Evolutionary conservation across 2,888 invertebrate genomes (phyloP).

Genomic region (Endomychus coccineus): DNA sequence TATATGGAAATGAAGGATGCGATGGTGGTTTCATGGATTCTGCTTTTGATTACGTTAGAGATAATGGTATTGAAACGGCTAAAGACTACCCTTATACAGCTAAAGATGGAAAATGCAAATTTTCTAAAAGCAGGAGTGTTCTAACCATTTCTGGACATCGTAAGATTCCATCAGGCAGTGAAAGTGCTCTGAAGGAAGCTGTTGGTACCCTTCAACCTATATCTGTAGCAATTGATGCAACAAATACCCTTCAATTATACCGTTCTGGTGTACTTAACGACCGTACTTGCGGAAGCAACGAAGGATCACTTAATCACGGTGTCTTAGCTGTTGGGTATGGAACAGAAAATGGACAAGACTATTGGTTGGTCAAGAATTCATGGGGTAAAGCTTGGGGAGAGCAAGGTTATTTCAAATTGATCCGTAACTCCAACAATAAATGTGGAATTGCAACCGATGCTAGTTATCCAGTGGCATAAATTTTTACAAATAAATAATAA

Average conservation of each 20-base stretch:
- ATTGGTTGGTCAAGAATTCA: constrained; percentile 65
- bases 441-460: constrained; percentile 77
- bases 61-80: constrained; percentile 49
- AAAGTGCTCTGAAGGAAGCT: constrained; percentile 62
- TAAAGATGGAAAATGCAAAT: constrained; percentile 22
- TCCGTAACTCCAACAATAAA: constrained; percentile 51
- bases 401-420: constrained; percentile 31
- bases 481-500: no score
- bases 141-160: constrained; percentile 52
- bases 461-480: constrained; percentile 77
- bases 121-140: constrained; percentile 12
- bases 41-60: constrained; percentile 44
- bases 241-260: constrained; percentile 74
- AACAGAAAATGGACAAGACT: constrained; percentile 50
- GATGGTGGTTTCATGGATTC: constrained; percentile 47
- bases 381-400: constrained; percentile 46
- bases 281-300: constrained; percentile 53
- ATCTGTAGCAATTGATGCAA: constrained; percentile 81
- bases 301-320: constrained; percentile 76
- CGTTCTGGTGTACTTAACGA: constrained; percentile 70
- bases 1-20: constrained; percentile 47
- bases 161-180: constrained; percentile 62
- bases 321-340: constrained; percentile 72
- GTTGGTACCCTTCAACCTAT: constrained; percentile 79
- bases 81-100: constrained; percentile 48